These are phyloP conservation scores for Stylophora pistillata DNA, from an alignment of 64 coral and sea anemone genomes.

Conservation along the genomic window DNA sequence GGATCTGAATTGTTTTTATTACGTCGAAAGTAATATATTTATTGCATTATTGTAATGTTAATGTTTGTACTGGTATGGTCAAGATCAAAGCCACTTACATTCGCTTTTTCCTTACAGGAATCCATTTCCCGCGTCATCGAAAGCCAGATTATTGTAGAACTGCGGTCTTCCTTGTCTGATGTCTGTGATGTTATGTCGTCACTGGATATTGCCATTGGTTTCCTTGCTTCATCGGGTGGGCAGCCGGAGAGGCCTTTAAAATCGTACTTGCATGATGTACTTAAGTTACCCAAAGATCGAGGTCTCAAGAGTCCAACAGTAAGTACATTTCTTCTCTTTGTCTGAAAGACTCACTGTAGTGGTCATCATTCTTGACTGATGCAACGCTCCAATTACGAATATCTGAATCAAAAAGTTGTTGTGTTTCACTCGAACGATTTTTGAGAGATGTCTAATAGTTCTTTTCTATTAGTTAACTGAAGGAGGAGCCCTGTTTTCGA, in stretches of 20 bases:
- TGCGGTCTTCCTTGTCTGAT: conserved; percentile 57
- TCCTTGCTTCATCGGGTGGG: conserved; percentile 62
- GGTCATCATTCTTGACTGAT: neutral
- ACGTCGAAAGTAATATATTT: too few relatives aligned
- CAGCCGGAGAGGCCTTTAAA: conserved; percentile 33
- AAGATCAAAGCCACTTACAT: neutral
- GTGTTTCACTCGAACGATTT: too few relatives aligned
- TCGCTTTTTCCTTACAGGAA: neutral
- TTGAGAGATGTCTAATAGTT: too few relatives aligned
- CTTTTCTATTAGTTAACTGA: too few relatives aligned
- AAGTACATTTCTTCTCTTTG: neutral
- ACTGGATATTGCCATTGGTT: conserved; percentile 69
- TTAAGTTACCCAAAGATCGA: conserved; percentile 49
- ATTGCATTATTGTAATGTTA: too few relatives aligned
- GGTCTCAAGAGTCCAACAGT: conserved; percentile 60
- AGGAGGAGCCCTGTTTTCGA: too few relatives aligned
- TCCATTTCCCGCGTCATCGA: conserved; percentile 37
- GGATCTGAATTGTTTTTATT: too few relatives aligned
- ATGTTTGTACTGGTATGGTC: too few relatives aligned
- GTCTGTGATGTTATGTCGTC: conserved; percentile 64
- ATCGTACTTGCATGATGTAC: conserved; percentile 47
- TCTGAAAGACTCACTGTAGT: too few relatives aligned
- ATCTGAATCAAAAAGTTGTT: neutral
- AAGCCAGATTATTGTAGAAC: conserved; percentile 55
- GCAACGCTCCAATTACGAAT: neutral